Conservation (phyloP, 2,888 invertebrate genomes). For the Ryuthela nishihirai region DNA sequence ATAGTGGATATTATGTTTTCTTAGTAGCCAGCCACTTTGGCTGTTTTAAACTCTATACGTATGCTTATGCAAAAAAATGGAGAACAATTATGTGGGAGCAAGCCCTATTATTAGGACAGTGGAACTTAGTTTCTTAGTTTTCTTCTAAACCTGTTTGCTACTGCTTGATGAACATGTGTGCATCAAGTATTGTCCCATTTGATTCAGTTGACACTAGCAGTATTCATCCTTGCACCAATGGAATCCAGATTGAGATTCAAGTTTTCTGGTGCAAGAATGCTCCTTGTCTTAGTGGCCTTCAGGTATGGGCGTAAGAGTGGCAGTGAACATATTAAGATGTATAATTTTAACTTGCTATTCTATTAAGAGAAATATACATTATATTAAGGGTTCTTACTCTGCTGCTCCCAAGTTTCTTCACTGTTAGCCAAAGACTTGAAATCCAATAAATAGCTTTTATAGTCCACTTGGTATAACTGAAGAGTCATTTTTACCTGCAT, state of each 20-base stretch:
- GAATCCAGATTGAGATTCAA: neutral
- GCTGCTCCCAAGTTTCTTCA: conserved; percentile 46
- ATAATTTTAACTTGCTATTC: neutral
- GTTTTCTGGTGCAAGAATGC: neutral
- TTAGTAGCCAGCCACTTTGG: no score
- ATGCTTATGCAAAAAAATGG: no score
- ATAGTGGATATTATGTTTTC: no score
- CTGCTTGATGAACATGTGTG: no score
- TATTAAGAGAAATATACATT: neutral
- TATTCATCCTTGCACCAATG: no score
- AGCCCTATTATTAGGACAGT: no score
- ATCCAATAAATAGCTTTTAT: conserved; percentile 94
- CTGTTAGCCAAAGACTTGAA: conserved; percentile 75
- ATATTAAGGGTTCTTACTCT: neutral
- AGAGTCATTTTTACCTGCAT: conserved; percentile 81
- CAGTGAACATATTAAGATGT: neutral
- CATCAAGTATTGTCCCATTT: no score
- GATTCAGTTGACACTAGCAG: no score
- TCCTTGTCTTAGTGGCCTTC: neutral
- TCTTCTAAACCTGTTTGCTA: no score
- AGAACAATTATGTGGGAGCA: no score
- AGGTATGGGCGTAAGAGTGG: neutral
- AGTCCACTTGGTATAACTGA: conserved; percentile 98
- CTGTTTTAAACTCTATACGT: no score
- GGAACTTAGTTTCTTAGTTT: no score